Conservation (phyloP, 2,797 vertebrate species). For the Lagodon rhomboides region DNA sequence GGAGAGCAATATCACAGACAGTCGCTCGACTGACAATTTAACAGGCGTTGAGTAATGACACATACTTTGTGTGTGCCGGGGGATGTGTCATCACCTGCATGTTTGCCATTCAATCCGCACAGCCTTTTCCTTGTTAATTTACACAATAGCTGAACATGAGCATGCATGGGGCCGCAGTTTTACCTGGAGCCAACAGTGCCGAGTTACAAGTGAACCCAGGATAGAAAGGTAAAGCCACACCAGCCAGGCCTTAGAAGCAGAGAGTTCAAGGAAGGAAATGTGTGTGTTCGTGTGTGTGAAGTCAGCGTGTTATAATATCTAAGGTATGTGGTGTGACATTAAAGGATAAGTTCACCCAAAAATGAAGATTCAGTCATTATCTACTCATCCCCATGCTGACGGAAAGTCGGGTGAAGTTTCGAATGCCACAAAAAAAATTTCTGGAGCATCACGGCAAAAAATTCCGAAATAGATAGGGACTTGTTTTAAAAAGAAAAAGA, state of each 20-base stretch:
- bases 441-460: no score
- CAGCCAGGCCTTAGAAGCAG: constrained; percentile 38
- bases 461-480: no score
- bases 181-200: constrained; percentile 84
- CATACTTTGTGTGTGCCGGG: constrained; percentile 79
- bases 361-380: no score
- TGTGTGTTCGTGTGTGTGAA: constrained; percentile 31
- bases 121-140: constrained; percentile 84
- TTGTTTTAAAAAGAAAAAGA: no score
- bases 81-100: constrained; percentile 86
- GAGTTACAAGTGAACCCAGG: constrained; percentile 83
- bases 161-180: constrained; percentile 79
- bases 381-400: no score
- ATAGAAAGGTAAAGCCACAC: constrained; percentile 74
- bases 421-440: no score
- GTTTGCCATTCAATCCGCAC: constrained; percentile 86
- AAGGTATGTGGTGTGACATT: constrained; percentile 31
- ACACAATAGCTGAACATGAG: constrained; percentile 86
- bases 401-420: no score
- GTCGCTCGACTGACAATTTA: constrained; percentile 64
- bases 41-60: constrained; percentile 79
- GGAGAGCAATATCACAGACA: constrained; percentile 44
- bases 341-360: constrained; percentile 33
- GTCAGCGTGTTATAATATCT: constrained; percentile 34
- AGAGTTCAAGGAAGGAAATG: constrained; percentile 63